phyloP scores from a whole-genome alignment of 2,797 vertebrate genomes.

The Myotis pilosus region DNA sequence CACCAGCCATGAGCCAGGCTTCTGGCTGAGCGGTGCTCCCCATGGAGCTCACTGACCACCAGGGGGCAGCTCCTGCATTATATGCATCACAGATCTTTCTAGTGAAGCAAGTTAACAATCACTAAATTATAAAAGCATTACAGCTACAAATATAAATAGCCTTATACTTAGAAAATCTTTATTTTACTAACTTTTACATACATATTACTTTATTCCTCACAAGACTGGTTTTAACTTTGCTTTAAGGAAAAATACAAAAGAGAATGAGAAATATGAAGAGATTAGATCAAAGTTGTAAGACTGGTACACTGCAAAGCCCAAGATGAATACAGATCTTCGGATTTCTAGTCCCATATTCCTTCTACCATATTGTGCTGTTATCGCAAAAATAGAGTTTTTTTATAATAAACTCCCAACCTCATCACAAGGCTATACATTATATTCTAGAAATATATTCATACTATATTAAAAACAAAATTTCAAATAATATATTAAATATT shows the following conservation, averaged over 20 bases:
- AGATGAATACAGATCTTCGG: not conserved
- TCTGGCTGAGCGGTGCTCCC: too few species aligned
- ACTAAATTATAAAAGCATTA: constrained; percentile 32
- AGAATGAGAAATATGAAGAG: not conserved
- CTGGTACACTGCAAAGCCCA: not conserved
- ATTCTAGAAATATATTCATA: not conserved
- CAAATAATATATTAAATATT: not conserved
- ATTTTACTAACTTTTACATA: constrained; percentile 33
- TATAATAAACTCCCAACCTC: not conserved
- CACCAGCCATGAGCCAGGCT: too few species aligned
- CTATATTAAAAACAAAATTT: constrained; percentile 16
- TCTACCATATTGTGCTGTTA: not conserved
- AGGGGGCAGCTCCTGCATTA: too few species aligned
- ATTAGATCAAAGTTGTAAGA: not conserved
- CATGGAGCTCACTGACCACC: too few species aligned
- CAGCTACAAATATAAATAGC: constrained; percentile 5
- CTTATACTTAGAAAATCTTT: not conserved
- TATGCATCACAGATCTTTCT: not conserved
- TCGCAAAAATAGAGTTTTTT: not conserved
- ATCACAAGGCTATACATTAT: not conserved
- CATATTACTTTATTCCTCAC: not conserved
- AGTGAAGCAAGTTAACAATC: constrained; percentile 11
- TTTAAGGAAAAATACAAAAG: not conserved
- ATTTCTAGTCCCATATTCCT: not conserved
- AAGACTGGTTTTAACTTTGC: constrained; percentile 11